Evolutionary conservation across 2,113 vertebrate species (phyloP).

Genomic region (Lagopus muta): DNA sequence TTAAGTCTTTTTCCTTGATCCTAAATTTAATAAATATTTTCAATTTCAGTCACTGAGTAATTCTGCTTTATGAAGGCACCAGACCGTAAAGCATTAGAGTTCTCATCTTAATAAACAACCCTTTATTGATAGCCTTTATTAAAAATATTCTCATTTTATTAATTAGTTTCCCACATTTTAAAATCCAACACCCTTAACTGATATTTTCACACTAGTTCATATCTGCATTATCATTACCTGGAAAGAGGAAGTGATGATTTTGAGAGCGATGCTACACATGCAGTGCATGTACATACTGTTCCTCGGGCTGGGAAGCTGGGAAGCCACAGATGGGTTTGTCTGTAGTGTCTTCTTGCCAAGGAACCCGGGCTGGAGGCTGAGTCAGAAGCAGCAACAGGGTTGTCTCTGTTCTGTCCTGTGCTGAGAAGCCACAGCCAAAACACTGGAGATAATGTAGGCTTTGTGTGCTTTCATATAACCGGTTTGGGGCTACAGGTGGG

Average conservation of each 20-base stretch:
- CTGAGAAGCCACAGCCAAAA: neutral
- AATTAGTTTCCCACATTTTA: neutral
- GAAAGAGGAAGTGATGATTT: neutral
- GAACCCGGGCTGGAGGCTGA: neutral
- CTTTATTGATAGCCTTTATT: neutral
- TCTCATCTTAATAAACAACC: neutral
- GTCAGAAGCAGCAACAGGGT: neutral
- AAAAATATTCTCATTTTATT: neutral
- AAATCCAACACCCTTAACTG: neutral
- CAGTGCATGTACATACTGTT: accelerated
- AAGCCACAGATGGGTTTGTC: neutral
- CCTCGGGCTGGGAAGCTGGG: neutral
- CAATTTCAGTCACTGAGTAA: neutral
- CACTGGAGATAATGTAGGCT: neutral
- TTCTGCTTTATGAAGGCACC: neutral
- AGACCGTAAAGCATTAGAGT: neutral
- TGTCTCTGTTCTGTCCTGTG: neutral
- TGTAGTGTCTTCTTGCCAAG: neutral
- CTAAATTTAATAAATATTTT: neutral
- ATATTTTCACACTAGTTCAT: neutral
- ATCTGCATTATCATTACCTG: neutral
- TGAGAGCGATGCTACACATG: neutral
- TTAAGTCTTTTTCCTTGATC: neutral
- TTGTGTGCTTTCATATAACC: neutral
- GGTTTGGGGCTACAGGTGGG: accelerated